Evolutionary conservation across 2,888 invertebrate genomes (phyloP).

Genomic region (Athrips mouffetella): DNA sequence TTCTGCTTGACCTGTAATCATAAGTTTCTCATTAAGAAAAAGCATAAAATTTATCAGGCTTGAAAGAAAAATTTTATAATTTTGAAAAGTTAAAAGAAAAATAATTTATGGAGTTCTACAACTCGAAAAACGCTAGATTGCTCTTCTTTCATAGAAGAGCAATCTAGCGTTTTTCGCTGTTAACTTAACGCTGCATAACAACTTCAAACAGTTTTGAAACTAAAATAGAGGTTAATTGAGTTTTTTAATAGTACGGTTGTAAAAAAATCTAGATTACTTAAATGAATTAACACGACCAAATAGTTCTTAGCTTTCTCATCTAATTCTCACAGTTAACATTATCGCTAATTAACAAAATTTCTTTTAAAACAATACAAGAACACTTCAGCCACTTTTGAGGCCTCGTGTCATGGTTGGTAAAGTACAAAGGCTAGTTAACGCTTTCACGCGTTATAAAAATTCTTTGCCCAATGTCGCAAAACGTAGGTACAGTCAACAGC

Average conservation of each 20-base stretch:
- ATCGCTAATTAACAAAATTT: background rate
- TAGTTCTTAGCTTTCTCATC: too few species aligned
- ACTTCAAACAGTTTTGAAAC: too few species aligned
- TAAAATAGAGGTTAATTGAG: background rate
- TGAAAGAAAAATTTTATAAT: too few species aligned
- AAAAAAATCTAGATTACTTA: too few species aligned
- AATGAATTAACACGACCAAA: too few species aligned
- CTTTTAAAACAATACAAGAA: background rate
- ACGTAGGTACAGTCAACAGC: background rate
- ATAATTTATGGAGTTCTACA: background rate
- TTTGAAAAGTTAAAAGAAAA: too few species aligned
- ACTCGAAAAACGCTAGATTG: background rate
- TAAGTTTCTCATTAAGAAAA: conserved; percentile 2
- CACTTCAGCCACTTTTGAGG: background rate
- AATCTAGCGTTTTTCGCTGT: too few species aligned
- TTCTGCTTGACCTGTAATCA: conserved; percentile 73
- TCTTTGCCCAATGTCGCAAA: conserved; percentile 34
- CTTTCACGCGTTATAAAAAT: conserved; percentile 22
- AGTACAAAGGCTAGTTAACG: conserved; percentile 16
- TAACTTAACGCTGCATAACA: too few species aligned
- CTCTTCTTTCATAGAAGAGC: too few species aligned
- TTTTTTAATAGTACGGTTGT: too few species aligned
- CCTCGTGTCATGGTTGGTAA: conserved; percentile 20
- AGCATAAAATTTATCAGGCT: too few species aligned
- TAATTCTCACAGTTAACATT: too few species aligned